A percentile compares a stretch with the other conserved stretches of the same genome.
phyloP scores from a whole-genome alignment of 2,797 vertebrate genomes.

The Adrianichthys oophorus region DNA sequence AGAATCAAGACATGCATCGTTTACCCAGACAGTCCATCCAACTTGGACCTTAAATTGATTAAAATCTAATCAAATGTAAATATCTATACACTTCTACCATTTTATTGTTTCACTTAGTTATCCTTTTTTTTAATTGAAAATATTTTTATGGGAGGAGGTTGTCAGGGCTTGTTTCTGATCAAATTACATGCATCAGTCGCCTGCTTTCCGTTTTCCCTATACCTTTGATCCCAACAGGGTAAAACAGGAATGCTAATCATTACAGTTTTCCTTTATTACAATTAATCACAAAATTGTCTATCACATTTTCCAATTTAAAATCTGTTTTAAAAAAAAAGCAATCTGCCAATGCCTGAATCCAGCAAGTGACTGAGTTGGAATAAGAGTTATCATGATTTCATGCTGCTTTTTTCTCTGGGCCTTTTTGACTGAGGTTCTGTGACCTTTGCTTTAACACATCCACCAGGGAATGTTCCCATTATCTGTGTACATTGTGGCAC shows the following conservation, averaged over 20 bases:
- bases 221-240: conserved; percentile 40
- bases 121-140: conserved; percentile 8
- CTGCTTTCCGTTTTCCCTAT: conserved; percentile 35
- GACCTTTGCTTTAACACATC: conserved; percentile 25
- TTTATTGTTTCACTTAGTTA: neutral
- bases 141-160: conserved; percentile 43
- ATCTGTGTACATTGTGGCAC: no score
- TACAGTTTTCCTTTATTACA: conserved; percentile 56
- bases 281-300: conserved; percentile 54
- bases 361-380: conserved; percentile 34
- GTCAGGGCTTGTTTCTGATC: conserved; percentile 44
- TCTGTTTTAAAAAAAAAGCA: conserved; percentile 26
- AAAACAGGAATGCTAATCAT: conserved; percentile 37
- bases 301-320: conserved; percentile 47
- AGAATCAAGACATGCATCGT: no score
- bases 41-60: no score
- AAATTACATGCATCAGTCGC: conserved; percentile 43
- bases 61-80: no score
- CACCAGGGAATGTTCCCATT: neutral
- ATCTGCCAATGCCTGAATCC: conserved; percentile 50
- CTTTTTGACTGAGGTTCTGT: conserved; percentile 30
- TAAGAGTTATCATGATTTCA: conserved; percentile 61
- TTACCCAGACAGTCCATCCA: no score
- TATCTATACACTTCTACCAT: neutral
- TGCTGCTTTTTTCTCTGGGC: conserved; percentile 49